Evolutionary conservation across 1,140 invertebrate genomes (phyloP), one percentile per base, ranked within the genome.

Genomic region (Cephus cinctus): DNA sequence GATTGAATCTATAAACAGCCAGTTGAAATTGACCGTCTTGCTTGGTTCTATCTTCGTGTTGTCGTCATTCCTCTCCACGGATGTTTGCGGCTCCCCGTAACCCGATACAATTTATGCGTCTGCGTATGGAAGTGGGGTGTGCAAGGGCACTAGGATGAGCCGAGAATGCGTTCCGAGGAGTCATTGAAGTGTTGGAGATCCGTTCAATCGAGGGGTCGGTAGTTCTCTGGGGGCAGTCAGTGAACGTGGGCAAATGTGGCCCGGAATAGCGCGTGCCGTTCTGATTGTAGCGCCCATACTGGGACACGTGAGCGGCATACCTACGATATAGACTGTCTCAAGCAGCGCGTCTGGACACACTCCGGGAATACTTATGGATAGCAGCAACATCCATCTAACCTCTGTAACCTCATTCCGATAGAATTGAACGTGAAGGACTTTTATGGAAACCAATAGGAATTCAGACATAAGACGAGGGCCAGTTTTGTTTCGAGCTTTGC

Each of bases 261-360:
- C 41, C 34, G 11, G 27, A n/a, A n/a, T 45, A 20, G 32, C 67
- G 62, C 65, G 64, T 68, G 62, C 67, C 60, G 57, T 52, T 59
- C 53, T 67, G 64, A 68, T 67, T 70, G 62, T 63, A 58, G 50
- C 54, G 36, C 52, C 64, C 56, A 58, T 61, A 54, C 65, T 54
- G 47, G 61, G 56, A 61, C 62, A 61, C 63, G 56, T 52, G 50
- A 54, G 50, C 48, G 52, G 58, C 67, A 70, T 70, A 61, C 64
- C 64, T 58, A 61, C 59, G 59, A 67, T 70, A 63, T 62, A n/a
- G n/a, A n/a, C 58, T 57, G 54, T 60, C 59, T 54, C 59, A 50
- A 55, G 53, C 47, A 49, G 50, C 63, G 51, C 56, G 50, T 54
- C 50, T 57, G 57, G 59, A 67, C 57, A n/a, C n/a, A 60, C 54